Percentiles rank a stretch among this genome's conserved stretches.
Evolutionary conservation across 2,797 vertebrate genomes (phyloP).

Genomic region (Tinamus major): DNA sequence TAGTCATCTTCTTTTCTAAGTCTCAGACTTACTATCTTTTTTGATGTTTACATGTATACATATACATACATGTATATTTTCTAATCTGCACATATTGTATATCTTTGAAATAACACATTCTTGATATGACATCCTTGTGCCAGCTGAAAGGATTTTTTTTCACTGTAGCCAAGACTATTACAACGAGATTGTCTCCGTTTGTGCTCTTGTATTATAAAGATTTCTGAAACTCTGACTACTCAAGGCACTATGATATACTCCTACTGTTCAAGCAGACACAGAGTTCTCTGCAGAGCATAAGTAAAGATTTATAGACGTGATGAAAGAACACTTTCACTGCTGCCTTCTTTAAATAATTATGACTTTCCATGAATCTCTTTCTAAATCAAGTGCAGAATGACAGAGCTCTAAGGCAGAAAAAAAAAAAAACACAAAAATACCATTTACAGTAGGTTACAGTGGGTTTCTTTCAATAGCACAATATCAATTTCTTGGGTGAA

Average conservation of each 20-base stretch:
- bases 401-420: conserved; percentile 71
- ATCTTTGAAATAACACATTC: neutral
- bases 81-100: neutral
- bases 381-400: conserved; percentile 81
- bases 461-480: conserved; percentile 20
- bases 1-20: neutral
- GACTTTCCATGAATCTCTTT: conserved; percentile 81
- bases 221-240: conserved; percentile 65
- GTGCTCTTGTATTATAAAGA: conserved; percentile 69
- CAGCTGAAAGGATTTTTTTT: conserved; percentile 47
- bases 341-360: conserved; percentile 84
- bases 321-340: conserved; percentile 78
- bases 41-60: neutral
- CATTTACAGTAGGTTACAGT: conserved; percentile 64
- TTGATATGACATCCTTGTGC: conserved; percentile 31
- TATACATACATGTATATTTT: neutral
- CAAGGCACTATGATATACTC: conserved; percentile 74
- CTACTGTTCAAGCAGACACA: conserved; percentile 56
- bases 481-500: conserved; percentile 32
- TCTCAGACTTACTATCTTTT: conserved; percentile 5
- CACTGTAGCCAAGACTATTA: conserved; percentile 60
- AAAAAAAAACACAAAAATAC: conserved; percentile 70
- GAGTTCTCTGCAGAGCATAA: conserved; percentile 76
- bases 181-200: conserved; percentile 66
- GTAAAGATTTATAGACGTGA: conserved; percentile 82